A percentile compares a stretch with the other conserved stretches of the same genome.
These are phyloP conservation scores for Labrus mixtus DNA, from an alignment of 2,113 vertebrate genomes.

Conservation along the genomic window DNA sequence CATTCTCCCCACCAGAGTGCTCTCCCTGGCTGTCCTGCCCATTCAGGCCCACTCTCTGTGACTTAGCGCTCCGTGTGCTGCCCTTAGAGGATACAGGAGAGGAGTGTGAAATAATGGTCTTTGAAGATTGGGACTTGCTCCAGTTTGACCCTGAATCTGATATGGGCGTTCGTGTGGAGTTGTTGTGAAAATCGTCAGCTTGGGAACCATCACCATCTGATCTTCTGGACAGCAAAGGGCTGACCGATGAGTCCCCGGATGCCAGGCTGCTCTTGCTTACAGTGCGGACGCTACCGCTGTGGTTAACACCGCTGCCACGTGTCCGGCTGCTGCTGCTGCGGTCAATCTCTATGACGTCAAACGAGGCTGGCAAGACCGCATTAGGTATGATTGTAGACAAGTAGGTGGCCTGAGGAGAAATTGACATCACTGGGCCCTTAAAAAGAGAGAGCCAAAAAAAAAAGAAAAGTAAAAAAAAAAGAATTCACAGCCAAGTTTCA, in stretches of 20 bases:
- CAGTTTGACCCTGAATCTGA: slow-evolving; percentile 86
- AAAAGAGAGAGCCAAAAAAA: too few relatives aligned
- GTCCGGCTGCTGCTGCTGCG: slow-evolving; percentile 75
- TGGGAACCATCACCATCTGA: slow-evolving; percentile 72
- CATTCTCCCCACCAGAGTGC: slow-evolving; percentile 49
- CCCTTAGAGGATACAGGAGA: slow-evolving; percentile 90
- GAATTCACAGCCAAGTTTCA: neutral
- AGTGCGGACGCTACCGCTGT: slow-evolving; percentile 80
- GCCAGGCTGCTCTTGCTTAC: slow-evolving; percentile 91
- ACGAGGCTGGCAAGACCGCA: slow-evolving; percentile 89
- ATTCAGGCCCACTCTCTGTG: slow-evolving; percentile 35
- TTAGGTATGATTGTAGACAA: slow-evolving; percentile 98
- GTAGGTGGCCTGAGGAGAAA: slow-evolving; percentile 97
- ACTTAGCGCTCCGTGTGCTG: slow-evolving; percentile 57
- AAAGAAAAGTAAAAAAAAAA: too few relatives aligned
- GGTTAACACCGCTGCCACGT: slow-evolving; percentile 42
- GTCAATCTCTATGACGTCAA: slow-evolving; percentile 93
- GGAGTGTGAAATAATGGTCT: slow-evolving; percentile 90
- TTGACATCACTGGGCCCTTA: slow-evolving; percentile 92
- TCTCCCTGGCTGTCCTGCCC: slow-evolving; percentile 34
- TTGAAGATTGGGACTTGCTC: slow-evolving; percentile 92
- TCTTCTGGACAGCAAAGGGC: slow-evolving; percentile 86
- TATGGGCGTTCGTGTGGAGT: slow-evolving; percentile 74
- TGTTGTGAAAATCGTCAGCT: slow-evolving; percentile 64
- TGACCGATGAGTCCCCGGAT: slow-evolving; percentile 74